phyloP scores from a whole-genome alignment of 2,113 vertebrate species.

The Castor canadensis region DNA sequence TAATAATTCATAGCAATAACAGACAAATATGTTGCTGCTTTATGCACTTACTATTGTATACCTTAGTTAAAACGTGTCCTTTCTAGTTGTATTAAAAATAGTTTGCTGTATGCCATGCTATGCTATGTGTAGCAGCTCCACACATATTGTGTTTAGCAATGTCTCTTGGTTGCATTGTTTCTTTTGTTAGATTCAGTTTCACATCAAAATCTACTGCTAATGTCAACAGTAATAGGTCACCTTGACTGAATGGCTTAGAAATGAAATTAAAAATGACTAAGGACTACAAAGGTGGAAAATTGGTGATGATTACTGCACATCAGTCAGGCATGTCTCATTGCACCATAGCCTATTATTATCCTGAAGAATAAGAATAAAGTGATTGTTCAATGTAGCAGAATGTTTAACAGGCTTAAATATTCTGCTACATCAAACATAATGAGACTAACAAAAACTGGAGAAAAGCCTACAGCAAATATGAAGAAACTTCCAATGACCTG shows the following conservation, averaged over 20 bases:
- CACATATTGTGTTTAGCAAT: too few species aligned
- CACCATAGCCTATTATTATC: background rate
- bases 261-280: background rate
- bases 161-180: too few species aligned
- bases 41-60: too few species aligned
- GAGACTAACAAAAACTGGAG: background rate
- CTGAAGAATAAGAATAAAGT: background rate
- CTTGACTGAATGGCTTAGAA: background rate
- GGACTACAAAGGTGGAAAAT: background rate
- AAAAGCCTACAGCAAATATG: background rate
- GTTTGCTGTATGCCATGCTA: too few species aligned
- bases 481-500: background rate
- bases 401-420: background rate
- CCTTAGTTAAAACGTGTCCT: too few species aligned
- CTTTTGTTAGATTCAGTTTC: too few species aligned
- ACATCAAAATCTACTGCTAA: background rate
- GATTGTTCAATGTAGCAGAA: too few species aligned
- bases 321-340: background rate
- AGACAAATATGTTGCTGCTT: too few species aligned
- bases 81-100: too few species aligned
- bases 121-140: too few species aligned
- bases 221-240: background rate
- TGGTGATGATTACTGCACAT: background rate
- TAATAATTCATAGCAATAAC: too few species aligned
- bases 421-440: background rate